Percentiles rank a stretch among this genome's conserved stretches.
phyloP scores from a whole-genome alignment of 1,140 invertebrate species.

The Drosophila guanche region DNA sequence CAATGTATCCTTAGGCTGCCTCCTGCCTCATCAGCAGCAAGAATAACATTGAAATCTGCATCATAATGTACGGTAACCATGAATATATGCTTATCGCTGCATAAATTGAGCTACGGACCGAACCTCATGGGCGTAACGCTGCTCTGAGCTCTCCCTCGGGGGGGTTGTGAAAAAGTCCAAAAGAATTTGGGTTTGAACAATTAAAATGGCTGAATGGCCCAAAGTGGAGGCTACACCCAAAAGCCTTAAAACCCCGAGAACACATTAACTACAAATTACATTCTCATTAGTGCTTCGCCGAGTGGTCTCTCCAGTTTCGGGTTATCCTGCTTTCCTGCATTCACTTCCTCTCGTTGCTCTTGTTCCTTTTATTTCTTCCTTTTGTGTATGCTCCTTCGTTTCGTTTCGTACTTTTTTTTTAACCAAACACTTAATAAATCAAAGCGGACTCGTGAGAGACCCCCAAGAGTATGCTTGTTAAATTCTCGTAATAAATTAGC shows the following conservation, averaged over 20 bases:
- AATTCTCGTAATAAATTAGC: slow-evolving; percentile 81
- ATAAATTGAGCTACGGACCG: slow-evolving; percentile 26
- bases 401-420: slow-evolving; percentile 50
- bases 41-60: neutral
- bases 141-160: neutral
- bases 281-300: slow-evolving; percentile 77
- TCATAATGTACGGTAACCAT: neutral
- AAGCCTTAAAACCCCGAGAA: slow-evolving; percentile 49
- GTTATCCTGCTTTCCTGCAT: no score
- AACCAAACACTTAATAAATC: slow-evolving; percentile 80
- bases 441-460: slow-evolving; percentile 67
- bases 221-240: slow-evolving; percentile 14
- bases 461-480: slow-evolving; percentile 79
- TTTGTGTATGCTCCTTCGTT: slow-evolving; percentile 18
- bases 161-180: no score
- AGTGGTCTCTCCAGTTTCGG: slow-evolving; percentile 22
- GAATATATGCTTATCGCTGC: slow-evolving; percentile 25
- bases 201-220: slow-evolving; percentile 56
- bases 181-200: slow-evolving; percentile 56
- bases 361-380: slow-evolving; percentile 4
- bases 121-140: slow-evolving; percentile 24
- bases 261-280: slow-evolving; percentile 81
- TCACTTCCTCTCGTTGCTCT: slow-evolving; percentile 11
- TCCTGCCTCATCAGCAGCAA: neutral
- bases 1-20: no score